Conservation (phyloP, 1,140 invertebrate genomes). For the Saccostrea glomerata region DNA sequence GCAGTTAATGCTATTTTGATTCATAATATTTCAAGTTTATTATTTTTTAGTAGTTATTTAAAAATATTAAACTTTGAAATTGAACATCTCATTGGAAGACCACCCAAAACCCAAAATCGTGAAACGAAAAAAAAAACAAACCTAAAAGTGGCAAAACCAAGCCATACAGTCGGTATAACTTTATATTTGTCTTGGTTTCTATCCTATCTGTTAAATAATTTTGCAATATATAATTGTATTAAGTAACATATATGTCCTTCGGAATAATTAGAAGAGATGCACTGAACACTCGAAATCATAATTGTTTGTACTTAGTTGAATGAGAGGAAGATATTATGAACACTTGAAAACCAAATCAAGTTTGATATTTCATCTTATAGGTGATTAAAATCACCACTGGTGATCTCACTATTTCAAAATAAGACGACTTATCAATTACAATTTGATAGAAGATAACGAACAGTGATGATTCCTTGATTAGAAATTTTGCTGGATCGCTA, state of each 20-base stretch:
- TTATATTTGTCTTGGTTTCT: too few species aligned
- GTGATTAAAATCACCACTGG: conserved; percentile 20
- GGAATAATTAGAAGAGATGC: not conserved
- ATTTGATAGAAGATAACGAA: conserved; percentile 15
- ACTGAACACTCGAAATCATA: not conserved
- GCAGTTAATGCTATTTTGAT: too few species aligned
- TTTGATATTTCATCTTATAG: conserved; percentile 18
- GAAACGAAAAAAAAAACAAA: too few species aligned
- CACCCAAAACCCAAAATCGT: too few species aligned
- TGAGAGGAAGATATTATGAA: not conserved
- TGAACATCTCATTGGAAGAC: too few species aligned
- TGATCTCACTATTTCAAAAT: conserved; percentile 16
- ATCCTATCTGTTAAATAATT: not conserved
- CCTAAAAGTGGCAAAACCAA: too few species aligned
- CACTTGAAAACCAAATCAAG: not conserved
- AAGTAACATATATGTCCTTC: not conserved
- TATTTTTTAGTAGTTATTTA: too few species aligned
- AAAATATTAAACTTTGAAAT: too few species aligned
- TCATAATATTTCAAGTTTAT: too few species aligned
- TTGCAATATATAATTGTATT: not conserved
- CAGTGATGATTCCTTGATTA: not conserved
- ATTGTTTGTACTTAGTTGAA: not conserved
- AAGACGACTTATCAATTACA: conserved; percentile 14
- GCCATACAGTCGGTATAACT: too few species aligned
- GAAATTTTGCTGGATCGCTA: not conserved